Percentiles rank a stretch among this genome's conserved stretches.
phyloP scores from a whole-genome alignment of 2,797 vertebrate genomes.

The Tiaroga cobitis region DNA sequence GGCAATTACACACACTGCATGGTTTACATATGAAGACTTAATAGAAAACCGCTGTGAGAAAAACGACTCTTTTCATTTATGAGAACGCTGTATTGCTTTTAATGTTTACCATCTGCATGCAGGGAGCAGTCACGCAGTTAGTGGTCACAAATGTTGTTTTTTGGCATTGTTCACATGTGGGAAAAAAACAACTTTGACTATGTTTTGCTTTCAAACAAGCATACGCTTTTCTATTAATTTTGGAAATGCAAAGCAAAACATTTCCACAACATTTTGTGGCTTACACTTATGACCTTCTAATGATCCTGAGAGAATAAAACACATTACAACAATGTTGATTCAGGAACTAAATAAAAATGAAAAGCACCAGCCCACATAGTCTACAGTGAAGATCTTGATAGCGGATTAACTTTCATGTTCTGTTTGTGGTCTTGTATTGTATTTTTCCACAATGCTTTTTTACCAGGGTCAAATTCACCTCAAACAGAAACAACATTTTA shows the following conservation, averaged over 20 bases:
- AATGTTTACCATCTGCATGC: constrained; percentile 74
- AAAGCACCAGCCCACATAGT: not conserved
- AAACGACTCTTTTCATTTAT: constrained; percentile 65
- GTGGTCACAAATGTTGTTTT: constrained; percentile 47
- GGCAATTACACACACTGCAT: constrained; percentile 23
- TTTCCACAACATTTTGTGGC: constrained; percentile 33
- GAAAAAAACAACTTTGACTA: constrained; percentile 54
- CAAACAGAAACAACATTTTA: not conserved
- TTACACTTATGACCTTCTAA: not conserved
- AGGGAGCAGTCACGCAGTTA: constrained; percentile 54
- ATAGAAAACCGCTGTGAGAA: constrained; percentile 49
- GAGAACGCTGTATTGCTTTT: constrained; percentile 56
- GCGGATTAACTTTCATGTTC: not conserved
- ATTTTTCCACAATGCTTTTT: not conserved
- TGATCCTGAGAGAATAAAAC: constrained; percentile 13
- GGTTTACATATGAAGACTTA: constrained; percentile 51
- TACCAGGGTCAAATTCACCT: not conserved
- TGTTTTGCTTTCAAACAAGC: constrained; percentile 50
- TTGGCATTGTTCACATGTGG: constrained; percentile 55
- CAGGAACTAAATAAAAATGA: constrained; percentile 13
- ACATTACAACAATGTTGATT: constrained; percentile 6
- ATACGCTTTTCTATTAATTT: constrained; percentile 50
- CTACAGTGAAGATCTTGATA: not conserved
- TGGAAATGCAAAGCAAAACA: constrained; percentile 38
- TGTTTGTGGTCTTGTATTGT: not conserved